These are phyloP conservation scores for Fabriciana adippe DNA, from an alignment of 2,888 invertebrate genomes.

Conservation along the genomic window DNA sequence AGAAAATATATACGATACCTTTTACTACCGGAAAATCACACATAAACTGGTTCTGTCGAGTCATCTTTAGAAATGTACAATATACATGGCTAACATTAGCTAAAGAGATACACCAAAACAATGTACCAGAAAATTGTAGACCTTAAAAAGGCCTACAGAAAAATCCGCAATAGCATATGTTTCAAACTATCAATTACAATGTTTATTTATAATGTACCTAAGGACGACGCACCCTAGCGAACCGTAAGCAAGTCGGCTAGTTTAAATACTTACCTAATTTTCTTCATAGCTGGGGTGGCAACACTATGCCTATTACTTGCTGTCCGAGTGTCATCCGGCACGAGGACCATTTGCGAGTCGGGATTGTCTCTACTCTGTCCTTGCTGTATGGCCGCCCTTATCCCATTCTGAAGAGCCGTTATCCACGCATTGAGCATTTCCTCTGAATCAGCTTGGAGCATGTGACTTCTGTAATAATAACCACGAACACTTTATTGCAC, in stretches of 20 bases:
- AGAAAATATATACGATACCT: no score
- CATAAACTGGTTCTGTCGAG: no score
- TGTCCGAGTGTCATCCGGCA: slow-evolving; percentile 58
- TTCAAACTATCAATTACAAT: not conserved
- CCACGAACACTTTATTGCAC: not conserved
- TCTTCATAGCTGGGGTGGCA: slow-evolving; percentile 57
- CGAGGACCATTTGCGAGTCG: slow-evolving; percentile 66
- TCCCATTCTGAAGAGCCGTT: slow-evolving; percentile 92
- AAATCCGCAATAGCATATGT: no score
- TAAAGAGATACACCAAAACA: no score
- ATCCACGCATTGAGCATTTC: slow-evolving; percentile 95
- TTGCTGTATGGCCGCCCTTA: slow-evolving; percentile 90
- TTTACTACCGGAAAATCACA: no score
- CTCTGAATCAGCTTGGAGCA: slow-evolving; percentile 98
- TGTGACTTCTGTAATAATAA: slow-evolving; percentile 88
- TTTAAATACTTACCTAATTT: slow-evolving; percentile 56
- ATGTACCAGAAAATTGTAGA: no score
- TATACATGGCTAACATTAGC: no score
- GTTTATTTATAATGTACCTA: not conserved
- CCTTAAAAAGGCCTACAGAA: no score
- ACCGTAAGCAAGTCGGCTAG: no score
- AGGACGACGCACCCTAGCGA: no score
- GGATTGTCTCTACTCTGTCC: slow-evolving; percentile 78
- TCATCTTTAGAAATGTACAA: no score
- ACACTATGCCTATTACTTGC: slow-evolving; percentile 49